Evolutionary conservation across 2,797 vertebrate genomes (phyloP), one percentile per base, ranked within the genome.

Genomic region (Cossypha polioptera): DNA sequence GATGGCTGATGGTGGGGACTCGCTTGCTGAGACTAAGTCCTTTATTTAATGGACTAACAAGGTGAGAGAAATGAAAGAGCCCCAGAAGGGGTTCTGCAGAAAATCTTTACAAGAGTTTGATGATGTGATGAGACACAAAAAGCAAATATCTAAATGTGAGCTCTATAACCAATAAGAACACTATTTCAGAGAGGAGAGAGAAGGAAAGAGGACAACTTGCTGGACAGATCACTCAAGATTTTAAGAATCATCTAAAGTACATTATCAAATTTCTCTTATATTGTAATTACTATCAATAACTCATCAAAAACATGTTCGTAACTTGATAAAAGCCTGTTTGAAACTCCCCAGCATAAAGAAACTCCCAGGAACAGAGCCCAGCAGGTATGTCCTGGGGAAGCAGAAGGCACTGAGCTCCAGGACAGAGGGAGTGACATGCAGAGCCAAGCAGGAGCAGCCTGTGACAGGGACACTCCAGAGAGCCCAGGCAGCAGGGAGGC

Each of bases 361-460:
- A 36, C 35, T 77, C 48, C 45, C 9, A 96, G 68, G 25, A 85
- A 36, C 11, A 93, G 77, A 88, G 5, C 55, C 55, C 63, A 61
- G 67, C 47, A 50, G 51, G 26, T 29, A n/a, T 7, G 19, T 31
- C 72, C 63, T 59, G 35, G 26, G 57, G 61, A 92, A 94, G 77
- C 36, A 86, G 72, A 90, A 92, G 69, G 75, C 63, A 73, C 53
- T 72, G 75, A 90, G 75, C 76, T 92, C 74, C 55, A 91, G 43
- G 68, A 83, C 36, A 54, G 66, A 77, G 79, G 80, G 66, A 94
- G 63, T 15, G 2, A 73, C 89, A 92, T 69, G 88, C 90, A 92
- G 67, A 95, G 92, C 86, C 74, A 90, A 94, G 90, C 92, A 97
- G 85, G 90, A 94, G 88, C 82, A 95, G 66, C 16, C 62, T 38